A percentile compares a stretch with the other conserved stretches of the same genome.
These are phyloP conservation scores for Trichopria drosophilae DNA, from an alignment of 2,888 invertebrate genomes.

Conservation along the genomic window DNA sequence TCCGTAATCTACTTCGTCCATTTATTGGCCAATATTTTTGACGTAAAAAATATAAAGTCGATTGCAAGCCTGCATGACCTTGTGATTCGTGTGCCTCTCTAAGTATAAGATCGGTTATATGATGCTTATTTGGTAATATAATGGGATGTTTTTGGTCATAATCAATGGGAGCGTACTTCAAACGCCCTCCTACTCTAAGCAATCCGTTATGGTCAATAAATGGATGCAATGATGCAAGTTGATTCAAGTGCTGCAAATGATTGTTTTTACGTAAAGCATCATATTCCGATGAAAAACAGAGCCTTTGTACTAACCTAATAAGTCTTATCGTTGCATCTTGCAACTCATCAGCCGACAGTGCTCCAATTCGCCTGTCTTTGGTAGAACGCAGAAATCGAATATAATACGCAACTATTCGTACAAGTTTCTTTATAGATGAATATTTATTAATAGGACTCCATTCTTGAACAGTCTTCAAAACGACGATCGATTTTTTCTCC, in stretches of 20 bases:
- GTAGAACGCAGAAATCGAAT: too few relatives aligned
- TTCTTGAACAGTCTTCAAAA: too few relatives aligned
- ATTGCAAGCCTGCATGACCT: constrained; percentile 10
- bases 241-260: too few relatives aligned
- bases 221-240: constrained; percentile 1
- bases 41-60: constrained; percentile 3
- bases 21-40: constrained; percentile 16
- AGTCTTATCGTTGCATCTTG: neutral
- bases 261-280: too few relatives aligned
- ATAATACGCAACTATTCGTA: too few relatives aligned
- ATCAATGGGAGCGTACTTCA: constrained; percentile 1
- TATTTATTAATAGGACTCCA: too few relatives aligned
- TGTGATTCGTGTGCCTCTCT: neutral
- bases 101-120: constrained; percentile 8
- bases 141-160: constrained; percentile 12
- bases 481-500: too few relatives aligned
- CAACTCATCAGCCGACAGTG: neutral
- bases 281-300: too few relatives aligned
- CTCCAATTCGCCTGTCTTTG: too few relatives aligned
- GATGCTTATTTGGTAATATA: constrained; percentile 4
- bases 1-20: neutral
- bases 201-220: constrained; percentile 11
- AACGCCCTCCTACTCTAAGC: constrained; percentile 13
- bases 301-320: too few relatives aligned
- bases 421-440: too few relatives aligned